Conservation (phyloP, 1,140 invertebrate species). For the Neomicropteryx cornuta region DNA sequence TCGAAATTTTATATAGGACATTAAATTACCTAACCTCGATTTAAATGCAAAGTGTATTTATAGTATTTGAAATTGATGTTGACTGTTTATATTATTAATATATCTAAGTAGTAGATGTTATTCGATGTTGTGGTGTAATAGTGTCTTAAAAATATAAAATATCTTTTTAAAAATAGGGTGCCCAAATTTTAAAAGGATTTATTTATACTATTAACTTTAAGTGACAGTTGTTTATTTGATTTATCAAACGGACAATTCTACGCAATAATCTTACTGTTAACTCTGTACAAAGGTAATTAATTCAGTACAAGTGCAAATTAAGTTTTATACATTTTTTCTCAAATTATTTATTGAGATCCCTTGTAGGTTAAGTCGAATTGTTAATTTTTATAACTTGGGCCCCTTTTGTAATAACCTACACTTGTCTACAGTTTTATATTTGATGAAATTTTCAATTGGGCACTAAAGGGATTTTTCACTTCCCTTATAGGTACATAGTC, state of each 20-base stretch:
- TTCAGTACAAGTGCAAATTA: conserved; percentile 23
- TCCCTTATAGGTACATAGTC: too few relatives aligned
- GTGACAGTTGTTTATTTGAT: not conserved
- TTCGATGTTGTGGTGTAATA: conserved; percentile 44
- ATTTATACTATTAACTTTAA: not conserved
- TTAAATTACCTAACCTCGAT: conserved; percentile 38
- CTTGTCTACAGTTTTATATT: too few relatives aligned
- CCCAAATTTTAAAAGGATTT: conserved; percentile 15
- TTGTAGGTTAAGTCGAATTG: too few relatives aligned
- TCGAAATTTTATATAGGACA: conserved; percentile 32
- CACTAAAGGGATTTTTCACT: too few relatives aligned
- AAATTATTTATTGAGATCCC: too few relatives aligned
- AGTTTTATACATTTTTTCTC: too few relatives aligned
- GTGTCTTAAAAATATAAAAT: conserved; percentile 31
- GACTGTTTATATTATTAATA: conserved; percentile 44
- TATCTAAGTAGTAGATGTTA: conserved; percentile 41
- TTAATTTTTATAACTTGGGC: too few relatives aligned
- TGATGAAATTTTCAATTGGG: too few relatives aligned
- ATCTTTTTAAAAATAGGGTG: too few relatives aligned
- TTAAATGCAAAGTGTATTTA: conserved; percentile 28
- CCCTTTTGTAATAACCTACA: too few relatives aligned
- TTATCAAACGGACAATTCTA: not conserved
- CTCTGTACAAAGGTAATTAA: not conserved
- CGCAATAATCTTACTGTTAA: not conserved
- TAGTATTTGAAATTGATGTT: conserved; percentile 43